phyloP scores from a whole-genome alignment of 2,797 vertebrate genomes.

The Platalea minor region DNA sequence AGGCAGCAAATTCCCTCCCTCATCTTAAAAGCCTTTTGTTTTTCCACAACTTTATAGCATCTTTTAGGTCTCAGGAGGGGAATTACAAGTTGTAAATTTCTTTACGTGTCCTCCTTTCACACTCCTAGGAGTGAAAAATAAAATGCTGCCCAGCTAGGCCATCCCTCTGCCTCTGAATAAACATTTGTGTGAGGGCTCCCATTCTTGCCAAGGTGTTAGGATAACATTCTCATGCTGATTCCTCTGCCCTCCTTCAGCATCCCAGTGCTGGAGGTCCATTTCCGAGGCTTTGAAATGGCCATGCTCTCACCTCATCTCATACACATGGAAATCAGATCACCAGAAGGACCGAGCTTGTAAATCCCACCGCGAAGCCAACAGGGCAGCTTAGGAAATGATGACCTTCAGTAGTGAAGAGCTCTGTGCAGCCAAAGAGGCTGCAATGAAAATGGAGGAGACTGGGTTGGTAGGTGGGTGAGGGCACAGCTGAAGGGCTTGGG shows the following conservation, averaged over 20 bases:
- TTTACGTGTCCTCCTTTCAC: constrained; percentile 10
- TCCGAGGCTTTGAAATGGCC: constrained; percentile 70
- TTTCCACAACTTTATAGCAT: not conserved
- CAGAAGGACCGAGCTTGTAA: constrained; percentile 4
- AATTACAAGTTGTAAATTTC: constrained; percentile 41
- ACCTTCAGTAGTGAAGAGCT: not conserved
- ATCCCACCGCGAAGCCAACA: not conserved
- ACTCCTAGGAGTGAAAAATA: constrained; percentile 45
- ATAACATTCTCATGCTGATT: constrained; percentile 71
- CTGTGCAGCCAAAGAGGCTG: not conserved
- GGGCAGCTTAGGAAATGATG: constrained; percentile 19
- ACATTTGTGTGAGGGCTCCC: constrained; percentile 40
- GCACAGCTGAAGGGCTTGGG: not conserved
- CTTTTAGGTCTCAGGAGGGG: not conserved
- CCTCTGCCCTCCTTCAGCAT: constrained; percentile 19
- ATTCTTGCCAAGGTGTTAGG: constrained; percentile 66
- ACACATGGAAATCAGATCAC: constrained; percentile 68
- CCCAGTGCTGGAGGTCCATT: constrained; percentile 39
- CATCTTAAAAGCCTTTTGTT: constrained; percentile 13
- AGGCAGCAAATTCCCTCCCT: not conserved
- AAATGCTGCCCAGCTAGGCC: constrained; percentile 16
- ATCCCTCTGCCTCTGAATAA: constrained; percentile 54
- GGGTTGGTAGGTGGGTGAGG: not conserved
- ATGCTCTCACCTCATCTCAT: constrained; percentile 53
- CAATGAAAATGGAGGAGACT: not conserved